These are phyloP conservation scores for Tyria jacobaeae DNA, from an alignment of 2,888 invertebrate genomes.

Conservation along the genomic window DNA sequence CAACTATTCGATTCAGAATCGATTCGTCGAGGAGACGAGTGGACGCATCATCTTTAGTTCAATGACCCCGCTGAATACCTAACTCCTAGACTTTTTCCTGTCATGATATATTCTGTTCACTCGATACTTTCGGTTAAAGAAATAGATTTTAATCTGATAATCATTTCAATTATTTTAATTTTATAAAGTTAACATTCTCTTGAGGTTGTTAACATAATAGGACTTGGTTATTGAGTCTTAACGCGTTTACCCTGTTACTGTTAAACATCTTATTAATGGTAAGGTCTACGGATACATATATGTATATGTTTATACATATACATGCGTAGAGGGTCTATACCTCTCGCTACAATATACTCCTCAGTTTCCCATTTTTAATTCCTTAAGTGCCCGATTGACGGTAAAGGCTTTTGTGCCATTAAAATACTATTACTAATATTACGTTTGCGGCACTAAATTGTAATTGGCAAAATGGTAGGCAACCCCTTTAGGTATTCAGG, in stretches of 20 bases:
- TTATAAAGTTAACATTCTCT: background rate
- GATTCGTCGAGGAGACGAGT: constrained; percentile 69
- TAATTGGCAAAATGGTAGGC: too few species aligned
- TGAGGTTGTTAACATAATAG: background rate
- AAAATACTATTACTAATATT: too few species aligned
- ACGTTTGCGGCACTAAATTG: too few species aligned
- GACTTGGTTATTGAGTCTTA: background rate
- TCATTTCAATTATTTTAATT: background rate
- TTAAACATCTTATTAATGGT: background rate
- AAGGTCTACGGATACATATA: background rate
- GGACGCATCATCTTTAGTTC: constrained; percentile 47
- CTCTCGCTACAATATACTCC: too few species aligned
- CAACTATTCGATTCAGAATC: constrained; percentile 77
- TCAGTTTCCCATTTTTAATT: too few species aligned
- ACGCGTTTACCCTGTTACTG: background rate
- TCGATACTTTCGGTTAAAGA: constrained; percentile 35
- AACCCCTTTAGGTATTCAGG: too few species aligned
- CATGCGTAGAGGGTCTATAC: too few species aligned
- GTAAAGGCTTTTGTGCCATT: too few species aligned
- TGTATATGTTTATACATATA: too few species aligned
- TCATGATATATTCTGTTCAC: constrained; percentile 31
- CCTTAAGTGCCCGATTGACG: too few species aligned
- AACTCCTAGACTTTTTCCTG: constrained; percentile 41
- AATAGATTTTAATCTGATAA: constrained; percentile 33
- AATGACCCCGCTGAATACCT: constrained; percentile 52